A percentile compares a stretch with the other conserved stretches of the same genome.
Evolutionary conservation across 2,113 vertebrate species (phyloP).

Genomic region (Leiothrix lutea): DNA sequence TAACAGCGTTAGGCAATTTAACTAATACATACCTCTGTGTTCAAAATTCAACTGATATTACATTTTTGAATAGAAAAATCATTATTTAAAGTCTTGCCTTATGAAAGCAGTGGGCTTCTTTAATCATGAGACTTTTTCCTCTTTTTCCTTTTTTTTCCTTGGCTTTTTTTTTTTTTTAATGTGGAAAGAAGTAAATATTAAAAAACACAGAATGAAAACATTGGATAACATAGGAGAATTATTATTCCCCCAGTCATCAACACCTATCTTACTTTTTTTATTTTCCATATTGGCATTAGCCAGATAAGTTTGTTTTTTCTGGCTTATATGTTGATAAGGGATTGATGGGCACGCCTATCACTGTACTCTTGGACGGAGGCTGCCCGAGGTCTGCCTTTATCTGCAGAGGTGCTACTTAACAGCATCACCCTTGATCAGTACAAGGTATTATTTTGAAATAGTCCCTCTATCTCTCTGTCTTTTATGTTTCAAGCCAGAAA

Average conservation of each 20-base stretch:
- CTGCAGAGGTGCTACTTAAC: not conserved
- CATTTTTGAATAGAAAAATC: not conserved
- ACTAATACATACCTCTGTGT: not conserved
- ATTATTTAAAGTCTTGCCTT: not conserved
- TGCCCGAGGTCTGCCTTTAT: not conserved
- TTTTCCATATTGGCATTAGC: not conserved
- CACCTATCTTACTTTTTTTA: not conserved
- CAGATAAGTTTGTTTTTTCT: not conserved
- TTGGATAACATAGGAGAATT: not conserved
- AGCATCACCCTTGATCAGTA: not conserved
- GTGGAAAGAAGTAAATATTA: not conserved
- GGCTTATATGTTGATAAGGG: not conserved
- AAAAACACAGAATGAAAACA: not conserved
- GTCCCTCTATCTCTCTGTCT: not conserved
- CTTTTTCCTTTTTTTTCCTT: not conserved
- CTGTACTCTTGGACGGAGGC: not conserved
- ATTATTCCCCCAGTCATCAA: not conserved
- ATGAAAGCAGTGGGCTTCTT: accelerated
- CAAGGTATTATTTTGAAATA: not conserved
- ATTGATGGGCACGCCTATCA: not conserved
- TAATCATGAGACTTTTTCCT: accelerated
- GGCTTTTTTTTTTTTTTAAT: not conserved
- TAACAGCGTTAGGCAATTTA: not conserved
- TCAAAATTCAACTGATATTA: not conserved
- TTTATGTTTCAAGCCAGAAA: not conserved